Base-by-base conservation (phyloP, 2,113 vertebrate species). In the Pangasianodon hypophthalmus region DNA sequence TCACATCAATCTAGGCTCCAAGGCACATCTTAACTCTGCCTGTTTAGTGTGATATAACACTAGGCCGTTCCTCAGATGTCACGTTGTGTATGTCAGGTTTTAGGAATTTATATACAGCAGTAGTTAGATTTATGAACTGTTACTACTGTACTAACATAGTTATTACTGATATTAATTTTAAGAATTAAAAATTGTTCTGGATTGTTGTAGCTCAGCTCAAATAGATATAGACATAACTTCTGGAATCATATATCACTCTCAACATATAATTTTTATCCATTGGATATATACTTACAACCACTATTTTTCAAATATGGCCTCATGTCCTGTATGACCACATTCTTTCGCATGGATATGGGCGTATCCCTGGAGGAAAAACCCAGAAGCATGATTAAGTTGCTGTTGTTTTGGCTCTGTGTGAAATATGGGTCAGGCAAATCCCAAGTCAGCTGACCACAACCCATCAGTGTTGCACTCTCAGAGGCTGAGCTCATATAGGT, bases 381-480 rank as follows among this genome's bases (percentile, higher is more conserved):
- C 91, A 88, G 88, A 87, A 91, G 89, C 80, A 77, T 79, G 79
- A 89, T 83, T 91, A 85, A 84, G 90, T 91, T 91, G 92, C 90
- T 92, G 52, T 87, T 44, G 82, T 86, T 24, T 56, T 69, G 77
- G 67, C 85, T 11, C n/a, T 71, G 58, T 26, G 37, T 71, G 62
- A 85, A 92, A 93, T 92, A 92, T 94, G 91, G 93, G 92, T 93
- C 93, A 92, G 60, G 79, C 60, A 86, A 79, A 88, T 90, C 86
- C 84, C 19, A 79, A 75, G 86, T 92, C 91, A 91, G 90, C 90
- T 93, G 90, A 91, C 89, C 81, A 88, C 69, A 85, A 86, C 46
- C 58, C 69, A 21, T 44, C 71, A 75, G 71, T 21, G 3, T 37
- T 60, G 29, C 13, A 79, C 71, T 67, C 81, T 54, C 8, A 44